Percentiles rank a stretch among this genome's conserved stretches.
Evolutionary conservation across 2,888 invertebrate genomes (phyloP).

Genomic region (Chalcis sispes): DNA sequence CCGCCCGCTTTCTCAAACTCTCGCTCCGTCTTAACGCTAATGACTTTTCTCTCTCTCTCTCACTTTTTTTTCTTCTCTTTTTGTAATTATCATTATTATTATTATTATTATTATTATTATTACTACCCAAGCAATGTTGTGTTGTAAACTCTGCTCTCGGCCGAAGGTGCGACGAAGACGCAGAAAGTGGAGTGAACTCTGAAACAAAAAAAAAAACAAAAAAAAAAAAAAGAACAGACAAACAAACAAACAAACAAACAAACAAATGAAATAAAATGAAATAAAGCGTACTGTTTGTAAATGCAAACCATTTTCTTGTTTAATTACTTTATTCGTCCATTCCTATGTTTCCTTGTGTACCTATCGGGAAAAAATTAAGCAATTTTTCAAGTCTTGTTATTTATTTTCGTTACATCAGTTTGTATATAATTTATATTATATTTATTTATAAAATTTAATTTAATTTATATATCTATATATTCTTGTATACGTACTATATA

Average conservation of each 20-base stretch:
- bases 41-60: background rate
- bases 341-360: background rate
- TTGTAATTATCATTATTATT: constrained; percentile 65
- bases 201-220: constrained; percentile 26
- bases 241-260: constrained; percentile 60
- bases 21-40: too few species aligned
- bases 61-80: constrained; percentile 56
- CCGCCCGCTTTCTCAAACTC: too few species aligned
- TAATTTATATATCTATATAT: background rate
- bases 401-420: background rate
- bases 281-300: constrained; percentile 67
- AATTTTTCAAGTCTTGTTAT: background rate
- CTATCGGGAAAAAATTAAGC: background rate
- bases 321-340: background rate
- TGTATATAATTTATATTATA: too few species aligned
- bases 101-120: constrained; percentile 65
- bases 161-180: too few species aligned
- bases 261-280: constrained; percentile 60
- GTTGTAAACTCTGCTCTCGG: constrained; percentile 68
- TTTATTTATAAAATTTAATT: background rate
- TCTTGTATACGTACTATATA: too few species aligned
- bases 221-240: constrained; percentile 61
- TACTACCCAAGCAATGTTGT: constrained; percentile 61
- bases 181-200: constrained; percentile 61
- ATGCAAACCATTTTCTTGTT: constrained; percentile 50